Evolutionary conservation across 2,113 vertebrate species (phyloP).

Genomic region (Caracal caracal): DNA sequence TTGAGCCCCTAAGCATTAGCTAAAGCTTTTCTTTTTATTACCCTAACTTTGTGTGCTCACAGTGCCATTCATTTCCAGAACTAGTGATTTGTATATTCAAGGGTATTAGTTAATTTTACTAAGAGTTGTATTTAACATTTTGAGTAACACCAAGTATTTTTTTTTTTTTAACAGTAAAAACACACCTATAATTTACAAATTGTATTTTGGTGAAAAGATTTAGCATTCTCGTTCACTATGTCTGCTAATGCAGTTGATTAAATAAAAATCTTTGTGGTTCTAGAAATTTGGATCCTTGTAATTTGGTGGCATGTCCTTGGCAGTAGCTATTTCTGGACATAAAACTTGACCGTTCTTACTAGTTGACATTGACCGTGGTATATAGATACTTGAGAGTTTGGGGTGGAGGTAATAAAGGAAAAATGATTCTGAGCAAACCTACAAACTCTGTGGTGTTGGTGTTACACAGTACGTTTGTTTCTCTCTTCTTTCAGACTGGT

Average conservation of each 20-base stretch:
- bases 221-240: background rate
- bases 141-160: background rate
- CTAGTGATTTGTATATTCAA: background rate
- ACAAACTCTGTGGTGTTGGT: background rate
- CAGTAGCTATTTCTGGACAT: background rate
- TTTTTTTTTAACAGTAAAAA: background rate
- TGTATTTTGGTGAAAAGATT: constrained; percentile 17
- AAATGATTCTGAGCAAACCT: background rate
- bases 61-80: background rate
- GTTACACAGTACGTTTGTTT: background rate
- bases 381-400: background rate
- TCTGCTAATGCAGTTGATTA: constrained; percentile 12
- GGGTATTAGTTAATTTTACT: background rate
- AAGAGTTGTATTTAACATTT: constrained; percentile 32
- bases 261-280: background rate
- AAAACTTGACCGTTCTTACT: background rate
- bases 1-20: background rate
- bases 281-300: constrained; percentile 21
- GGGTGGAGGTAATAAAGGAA: background rate
- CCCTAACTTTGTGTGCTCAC: background rate
- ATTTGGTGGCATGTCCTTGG: background rate
- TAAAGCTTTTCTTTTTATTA: background rate
- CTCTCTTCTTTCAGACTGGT: constrained; percentile 88
- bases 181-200: background rate
- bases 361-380: background rate